phyloP scores from a whole-genome alignment of 2,888 invertebrate species.

The Nymphalis c-album region DNA sequence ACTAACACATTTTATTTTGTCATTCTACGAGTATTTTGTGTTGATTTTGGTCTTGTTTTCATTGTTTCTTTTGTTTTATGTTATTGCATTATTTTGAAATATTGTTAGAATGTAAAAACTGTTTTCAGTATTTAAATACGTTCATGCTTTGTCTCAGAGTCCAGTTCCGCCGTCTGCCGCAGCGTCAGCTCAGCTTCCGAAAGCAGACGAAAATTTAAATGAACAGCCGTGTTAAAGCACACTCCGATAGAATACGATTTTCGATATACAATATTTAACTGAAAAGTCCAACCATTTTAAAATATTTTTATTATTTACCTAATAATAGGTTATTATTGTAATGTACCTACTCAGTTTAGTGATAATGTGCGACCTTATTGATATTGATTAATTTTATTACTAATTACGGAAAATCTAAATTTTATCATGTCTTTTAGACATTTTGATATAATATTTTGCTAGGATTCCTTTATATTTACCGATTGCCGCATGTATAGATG shows the following conservation, averaged over 20 bases:
- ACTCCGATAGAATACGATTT: conserved; percentile 39
- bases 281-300: conserved; percentile 62
- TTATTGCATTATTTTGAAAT: conserved; percentile 40
- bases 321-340: conserved; percentile 52
- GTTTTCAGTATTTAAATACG: background rate
- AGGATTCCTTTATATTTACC: background rate
- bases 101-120: background rate
- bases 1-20: conserved; percentile 41
- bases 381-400: conserved; percentile 13
- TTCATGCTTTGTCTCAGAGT: conserved; percentile 80
- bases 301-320: conserved; percentile 59
- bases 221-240: conserved; percentile 81
- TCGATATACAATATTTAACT: conserved; percentile 49
- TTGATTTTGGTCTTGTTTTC: conserved; percentile 5
- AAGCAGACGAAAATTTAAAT: conserved; percentile 88
- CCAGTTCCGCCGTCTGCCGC: conserved; percentile 84
- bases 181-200: conserved; percentile 80
- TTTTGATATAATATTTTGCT: conserved; percentile 1
- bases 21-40: conserved; percentile 21
- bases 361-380: conserved; percentile 36
- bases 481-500: background rate
- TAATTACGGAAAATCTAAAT: conserved; percentile 5
- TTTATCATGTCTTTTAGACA: conserved; percentile 19
- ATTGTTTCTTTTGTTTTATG: conserved; percentile 15
- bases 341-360: conserved; percentile 53